Conservation (phyloP, 2,888 invertebrate species). For the Himalopsyche japonica region DNA sequence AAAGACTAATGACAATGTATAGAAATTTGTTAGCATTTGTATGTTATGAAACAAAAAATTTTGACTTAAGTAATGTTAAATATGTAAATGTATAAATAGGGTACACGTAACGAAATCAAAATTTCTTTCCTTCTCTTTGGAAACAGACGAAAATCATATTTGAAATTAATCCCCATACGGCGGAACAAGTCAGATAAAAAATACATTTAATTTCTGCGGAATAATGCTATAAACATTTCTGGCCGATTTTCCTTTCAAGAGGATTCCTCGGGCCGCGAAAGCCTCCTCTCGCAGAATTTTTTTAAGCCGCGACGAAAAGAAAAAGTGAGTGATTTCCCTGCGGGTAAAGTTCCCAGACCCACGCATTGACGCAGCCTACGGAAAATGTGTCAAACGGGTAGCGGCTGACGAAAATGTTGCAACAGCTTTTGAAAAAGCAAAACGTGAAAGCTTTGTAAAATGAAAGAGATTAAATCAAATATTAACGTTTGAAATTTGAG, state of each 20-base stretch:
- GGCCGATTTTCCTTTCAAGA: not conserved
- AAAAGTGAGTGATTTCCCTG: conserved; percentile 26
- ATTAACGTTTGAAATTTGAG: too few species aligned
- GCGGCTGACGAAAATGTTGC: not conserved
- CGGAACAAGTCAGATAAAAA: not conserved
- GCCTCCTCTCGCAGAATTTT: not conserved
- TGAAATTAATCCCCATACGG: not conserved
- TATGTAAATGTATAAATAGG: too few species aligned
- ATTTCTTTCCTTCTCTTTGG: not conserved
- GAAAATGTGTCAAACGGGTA: not conserved
- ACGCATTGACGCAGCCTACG: not conserved
- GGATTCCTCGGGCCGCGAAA: not conserved
- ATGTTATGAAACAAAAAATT: too few species aligned
- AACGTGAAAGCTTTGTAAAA: too few species aligned
- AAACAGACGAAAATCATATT: not conserved
- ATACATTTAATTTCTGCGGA: not conserved
- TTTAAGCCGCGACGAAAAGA: not conserved
- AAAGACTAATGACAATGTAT: too few species aligned
- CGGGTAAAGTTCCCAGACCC: conserved; percentile 6
- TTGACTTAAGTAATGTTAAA: too few species aligned
- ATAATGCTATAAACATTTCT: not conserved
- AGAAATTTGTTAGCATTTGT: too few species aligned
- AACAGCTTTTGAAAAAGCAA: too few species aligned
- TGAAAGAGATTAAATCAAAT: too few species aligned
- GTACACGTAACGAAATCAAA: too few species aligned